These are phyloP conservation scores for Epiblema foenella DNA, from an alignment of 2,888 invertebrate genomes.

Conservation along the genomic window DNA sequence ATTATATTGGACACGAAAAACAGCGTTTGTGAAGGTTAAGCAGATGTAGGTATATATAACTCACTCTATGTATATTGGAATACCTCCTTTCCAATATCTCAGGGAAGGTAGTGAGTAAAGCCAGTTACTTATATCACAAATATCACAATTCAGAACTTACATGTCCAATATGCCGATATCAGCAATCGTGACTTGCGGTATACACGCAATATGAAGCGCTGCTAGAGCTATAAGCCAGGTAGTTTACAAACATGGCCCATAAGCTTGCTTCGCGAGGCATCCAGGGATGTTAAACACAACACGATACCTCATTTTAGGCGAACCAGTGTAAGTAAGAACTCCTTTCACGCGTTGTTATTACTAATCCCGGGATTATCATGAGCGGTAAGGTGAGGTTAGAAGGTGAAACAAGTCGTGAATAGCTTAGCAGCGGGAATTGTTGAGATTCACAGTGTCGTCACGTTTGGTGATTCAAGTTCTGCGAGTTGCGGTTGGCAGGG, in stretches of 20 bases:
- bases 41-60: not conserved
- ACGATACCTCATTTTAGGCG: not conserved
- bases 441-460: conserved; percentile 30
- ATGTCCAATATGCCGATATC: not conserved
- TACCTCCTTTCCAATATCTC: not conserved
- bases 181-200: not conserved
- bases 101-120: not conserved
- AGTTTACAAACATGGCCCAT: conserved; percentile 35
- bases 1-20: not conserved
- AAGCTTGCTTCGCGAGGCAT: conserved; percentile 20
- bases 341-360: not conserved
- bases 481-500: conserved; percentile 23
- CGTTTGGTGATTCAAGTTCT: conserved; percentile 26
- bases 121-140: not conserved
- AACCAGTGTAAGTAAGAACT: not conserved
- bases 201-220: not conserved
- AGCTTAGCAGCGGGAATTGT: conserved; percentile 17
- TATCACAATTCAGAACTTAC: not conserved
- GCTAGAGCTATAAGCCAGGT: conserved; percentile 13
- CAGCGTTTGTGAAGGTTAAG: too few species aligned
- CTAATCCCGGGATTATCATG: not conserved
- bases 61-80: not conserved
- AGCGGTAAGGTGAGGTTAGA: not conserved
- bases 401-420: not conserved
- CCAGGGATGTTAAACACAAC: not conserved